A percentile compares a stretch with the other conserved stretches of the same genome.
Evolutionary conservation across 2,888 invertebrate genomes (phyloP).

Genomic region (Campoplex nolae): DNA sequence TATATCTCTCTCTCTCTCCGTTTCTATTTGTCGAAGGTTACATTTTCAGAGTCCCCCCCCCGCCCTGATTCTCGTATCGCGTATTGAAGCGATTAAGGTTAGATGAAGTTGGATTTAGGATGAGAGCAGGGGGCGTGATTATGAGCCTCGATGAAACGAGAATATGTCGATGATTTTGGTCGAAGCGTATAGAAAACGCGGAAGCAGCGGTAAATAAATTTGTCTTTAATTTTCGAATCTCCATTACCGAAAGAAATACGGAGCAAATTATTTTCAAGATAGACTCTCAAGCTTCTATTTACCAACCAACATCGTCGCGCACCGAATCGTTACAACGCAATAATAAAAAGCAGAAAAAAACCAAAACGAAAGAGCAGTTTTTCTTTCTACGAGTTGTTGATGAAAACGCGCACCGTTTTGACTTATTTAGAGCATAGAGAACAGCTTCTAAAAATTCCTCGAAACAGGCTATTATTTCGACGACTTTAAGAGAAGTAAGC

Average conservation of each 20-base stretch:
- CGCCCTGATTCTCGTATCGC: slow-evolving; percentile 11
- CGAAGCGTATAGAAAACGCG: not conserved
- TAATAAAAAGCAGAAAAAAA: not conserved
- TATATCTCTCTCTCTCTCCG: not conserved
- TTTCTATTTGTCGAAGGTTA: not conserved
- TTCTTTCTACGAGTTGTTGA: not conserved
- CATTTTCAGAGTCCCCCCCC: not conserved
- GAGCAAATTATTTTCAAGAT: not conserved
- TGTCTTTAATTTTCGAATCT: not conserved
- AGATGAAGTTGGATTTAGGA: not conserved
- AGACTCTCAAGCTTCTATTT: too few relatives aligned
- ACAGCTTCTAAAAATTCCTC: not conserved
- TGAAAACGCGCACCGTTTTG: not conserved
- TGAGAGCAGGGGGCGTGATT: slow-evolving; percentile 2
- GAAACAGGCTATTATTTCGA: not conserved
- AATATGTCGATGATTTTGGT: not conserved
- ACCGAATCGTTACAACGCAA: not conserved
- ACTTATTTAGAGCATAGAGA: not conserved
- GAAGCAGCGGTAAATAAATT: not conserved
- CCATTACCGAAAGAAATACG: not conserved
- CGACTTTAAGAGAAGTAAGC: not conserved
- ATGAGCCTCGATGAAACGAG: not conserved
- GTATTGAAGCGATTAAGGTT: slow-evolving; percentile 35
- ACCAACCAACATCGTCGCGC: not conserved
- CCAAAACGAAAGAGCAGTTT: not conserved